phyloP scores from a whole-genome alignment of 2,113 vertebrate genomes.

The Microtus oregoni region DNA sequence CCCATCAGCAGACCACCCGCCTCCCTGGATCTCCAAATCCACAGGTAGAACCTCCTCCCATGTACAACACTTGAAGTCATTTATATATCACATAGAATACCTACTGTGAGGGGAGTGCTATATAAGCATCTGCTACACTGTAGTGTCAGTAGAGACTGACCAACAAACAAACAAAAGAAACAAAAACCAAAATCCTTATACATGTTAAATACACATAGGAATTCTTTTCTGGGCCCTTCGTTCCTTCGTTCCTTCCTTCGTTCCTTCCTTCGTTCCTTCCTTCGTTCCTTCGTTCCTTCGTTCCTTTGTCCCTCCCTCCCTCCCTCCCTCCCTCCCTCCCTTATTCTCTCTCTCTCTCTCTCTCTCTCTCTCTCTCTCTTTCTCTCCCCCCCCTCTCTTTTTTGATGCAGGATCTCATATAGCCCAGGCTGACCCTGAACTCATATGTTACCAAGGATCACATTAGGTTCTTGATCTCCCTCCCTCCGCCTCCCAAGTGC shows the following conservation, averaged over 20 bases:
- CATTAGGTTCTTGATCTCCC: background rate
- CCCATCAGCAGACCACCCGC: background rate
- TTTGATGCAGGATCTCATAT: background rate
- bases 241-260: background rate
- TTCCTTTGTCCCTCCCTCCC: fast-evolving
- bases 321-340: fast-evolving
- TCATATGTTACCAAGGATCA: background rate
- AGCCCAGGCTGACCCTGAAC: background rate
- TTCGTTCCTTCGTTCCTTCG: fast-evolving
- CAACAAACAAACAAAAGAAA: background rate
- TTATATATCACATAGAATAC: background rate
- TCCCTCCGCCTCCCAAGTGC: background rate
- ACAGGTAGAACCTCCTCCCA: background rate
- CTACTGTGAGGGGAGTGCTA: background rate
- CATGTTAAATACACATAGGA: background rate
- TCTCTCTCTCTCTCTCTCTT: fast-evolving
- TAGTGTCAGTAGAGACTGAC: background rate
- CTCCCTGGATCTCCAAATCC: background rate
- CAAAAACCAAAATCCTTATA: background rate
- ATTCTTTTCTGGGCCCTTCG: background rate
- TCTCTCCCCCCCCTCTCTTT: background rate
- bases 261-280: fast-evolving
- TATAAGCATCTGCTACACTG: background rate
- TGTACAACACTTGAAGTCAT: background rate
- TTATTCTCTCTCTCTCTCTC: fast-evolving